Conservation (phyloP, 2,113 vertebrate genomes). For the Beaufortia kweichowensis region DNA sequence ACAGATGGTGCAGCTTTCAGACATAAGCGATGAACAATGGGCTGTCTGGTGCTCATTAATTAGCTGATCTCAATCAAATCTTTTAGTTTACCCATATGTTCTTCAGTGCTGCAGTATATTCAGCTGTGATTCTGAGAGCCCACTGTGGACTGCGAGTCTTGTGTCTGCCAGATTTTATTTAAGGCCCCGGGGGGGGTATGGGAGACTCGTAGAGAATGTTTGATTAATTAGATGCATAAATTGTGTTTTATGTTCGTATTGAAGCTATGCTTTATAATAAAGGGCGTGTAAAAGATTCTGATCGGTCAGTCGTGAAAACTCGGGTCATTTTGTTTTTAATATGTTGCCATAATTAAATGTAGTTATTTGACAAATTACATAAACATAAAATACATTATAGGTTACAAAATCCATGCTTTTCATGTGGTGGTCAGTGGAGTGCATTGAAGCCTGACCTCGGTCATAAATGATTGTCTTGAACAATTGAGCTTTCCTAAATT, state of each 20-base stretch:
- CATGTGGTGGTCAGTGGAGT: too few species aligned
- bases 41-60: constrained; percentile 70
- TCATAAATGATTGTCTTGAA: too few species aligned
- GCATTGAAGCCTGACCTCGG: too few species aligned
- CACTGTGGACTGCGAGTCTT: constrained; percentile 1
- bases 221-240: not conserved
- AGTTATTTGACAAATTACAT: too few species aligned
- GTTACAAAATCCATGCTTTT: too few species aligned
- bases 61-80: constrained; percentile 59
- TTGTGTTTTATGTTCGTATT: not conserved
- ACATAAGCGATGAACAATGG: constrained; percentile 72
- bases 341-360: not conserved
- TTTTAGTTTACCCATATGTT: constrained; percentile 25
- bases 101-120: constrained; percentile 6
- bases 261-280: not conserved
- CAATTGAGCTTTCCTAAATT: too few species aligned
- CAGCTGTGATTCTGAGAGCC: constrained; percentile 13
- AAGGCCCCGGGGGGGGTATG: not conserved
- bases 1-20: constrained; percentile 72
- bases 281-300: not conserved
- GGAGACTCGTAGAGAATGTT: not conserved
- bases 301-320: not conserved
- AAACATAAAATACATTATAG: too few species aligned
- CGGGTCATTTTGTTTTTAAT: not conserved
- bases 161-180: constrained; percentile 5